Conservation (phyloP, 1,140 invertebrate species). For the Pomacea maculata region DNA sequence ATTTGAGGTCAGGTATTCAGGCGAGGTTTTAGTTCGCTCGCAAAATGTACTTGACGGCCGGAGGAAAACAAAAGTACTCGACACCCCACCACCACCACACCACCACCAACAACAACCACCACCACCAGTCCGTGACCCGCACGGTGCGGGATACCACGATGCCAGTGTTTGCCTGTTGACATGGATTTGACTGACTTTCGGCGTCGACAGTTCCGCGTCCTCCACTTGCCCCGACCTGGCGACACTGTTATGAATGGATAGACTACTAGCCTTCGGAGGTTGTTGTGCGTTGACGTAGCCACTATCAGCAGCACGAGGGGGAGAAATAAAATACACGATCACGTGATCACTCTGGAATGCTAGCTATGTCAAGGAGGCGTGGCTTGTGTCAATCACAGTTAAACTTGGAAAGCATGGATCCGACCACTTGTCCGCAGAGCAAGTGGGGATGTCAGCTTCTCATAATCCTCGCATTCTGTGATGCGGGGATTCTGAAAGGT, state of each 20-base stretch:
- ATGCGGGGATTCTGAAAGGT: conserved; percentile 5
- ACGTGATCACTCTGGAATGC: conserved; percentile 56
- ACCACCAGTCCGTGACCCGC: neutral
- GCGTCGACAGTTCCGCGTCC: neutral
- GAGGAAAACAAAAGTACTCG: neutral
- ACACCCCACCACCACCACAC: neutral
- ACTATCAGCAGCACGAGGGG: conserved; percentile 14
- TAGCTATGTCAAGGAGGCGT: conserved; percentile 57
- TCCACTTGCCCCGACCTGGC: neutral
- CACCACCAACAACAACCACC: neutral
- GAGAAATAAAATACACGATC: conserved; percentile 51
- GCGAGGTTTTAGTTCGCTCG: too few species aligned
- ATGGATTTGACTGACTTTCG: neutral
- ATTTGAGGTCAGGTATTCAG: too few species aligned
- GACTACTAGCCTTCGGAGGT: neutral
- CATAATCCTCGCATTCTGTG: neutral
- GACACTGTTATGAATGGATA: conserved; percentile 22
- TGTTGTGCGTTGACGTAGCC: conserved; percentile 14
- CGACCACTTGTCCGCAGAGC: conserved; percentile 19
- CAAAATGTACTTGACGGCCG: too few species aligned
- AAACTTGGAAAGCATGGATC: conserved; percentile 43
- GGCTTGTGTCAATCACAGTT: conserved; percentile 56
- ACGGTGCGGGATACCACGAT: neutral
- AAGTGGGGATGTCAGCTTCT: conserved; percentile 16
- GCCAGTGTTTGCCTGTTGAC: neutral